Conservation (phyloP, 2,113 vertebrate species). For the Vulpes ferrilata region DNA sequence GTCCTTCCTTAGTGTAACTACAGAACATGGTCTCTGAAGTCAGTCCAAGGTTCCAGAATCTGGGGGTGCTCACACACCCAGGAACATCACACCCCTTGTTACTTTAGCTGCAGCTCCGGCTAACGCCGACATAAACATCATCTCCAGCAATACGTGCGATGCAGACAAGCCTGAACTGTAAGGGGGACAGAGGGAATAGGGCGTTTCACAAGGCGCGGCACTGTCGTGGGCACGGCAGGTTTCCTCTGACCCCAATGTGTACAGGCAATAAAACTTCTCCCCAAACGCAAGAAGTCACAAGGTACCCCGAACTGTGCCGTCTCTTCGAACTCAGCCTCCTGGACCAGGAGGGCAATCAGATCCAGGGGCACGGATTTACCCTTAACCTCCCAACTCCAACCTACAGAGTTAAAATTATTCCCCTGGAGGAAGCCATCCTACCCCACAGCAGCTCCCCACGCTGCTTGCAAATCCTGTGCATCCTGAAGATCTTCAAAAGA, state of each 20-base stretch:
- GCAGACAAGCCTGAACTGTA: neutral
- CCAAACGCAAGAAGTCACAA: neutral
- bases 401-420: neutral
- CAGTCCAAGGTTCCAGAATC: neutral
- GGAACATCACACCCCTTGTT: neutral
- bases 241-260: neutral
- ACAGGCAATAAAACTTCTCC: conserved; percentile 18
- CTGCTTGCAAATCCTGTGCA: neutral
- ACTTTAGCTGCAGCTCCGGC: neutral
- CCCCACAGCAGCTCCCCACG: neutral
- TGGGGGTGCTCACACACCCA: neutral
- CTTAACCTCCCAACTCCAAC: neutral
- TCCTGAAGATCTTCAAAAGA: neutral
- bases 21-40: neutral
- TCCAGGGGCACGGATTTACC: neutral
- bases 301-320: fast-evolving
- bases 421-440: neutral
- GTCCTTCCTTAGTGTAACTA: neutral
- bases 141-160: neutral
- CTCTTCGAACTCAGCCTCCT: too few relatives aligned
- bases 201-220: neutral
- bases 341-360: too few relatives aligned
- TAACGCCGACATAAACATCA: neutral
- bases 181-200: neutral
- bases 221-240: neutral